Percentiles rank a stretch among this genome's conserved stretches.
phyloP scores from a whole-genome alignment of 2,888 invertebrate genomes.

The Calameuta idolon region DNA sequence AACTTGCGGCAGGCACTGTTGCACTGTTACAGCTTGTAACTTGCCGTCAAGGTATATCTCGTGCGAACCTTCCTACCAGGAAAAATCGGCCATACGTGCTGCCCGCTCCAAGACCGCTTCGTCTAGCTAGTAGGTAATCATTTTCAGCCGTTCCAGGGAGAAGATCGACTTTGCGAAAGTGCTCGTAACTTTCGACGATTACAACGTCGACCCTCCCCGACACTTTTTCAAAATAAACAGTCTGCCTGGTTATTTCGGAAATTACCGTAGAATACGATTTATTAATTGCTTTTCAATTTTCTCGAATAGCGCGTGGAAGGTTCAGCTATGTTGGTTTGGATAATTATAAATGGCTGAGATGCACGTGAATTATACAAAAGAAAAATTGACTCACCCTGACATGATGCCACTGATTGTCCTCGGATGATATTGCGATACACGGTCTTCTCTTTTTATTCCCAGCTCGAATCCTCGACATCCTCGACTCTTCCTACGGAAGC shows the following conservation, averaged over 20 bases:
- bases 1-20: slow-evolving; percentile 8
- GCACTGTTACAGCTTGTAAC: background rate
- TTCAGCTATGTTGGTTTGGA: no score
- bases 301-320: background rate
- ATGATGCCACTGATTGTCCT: slow-evolving; percentile 18
- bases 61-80: slow-evolving; percentile 26
- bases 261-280: no score
- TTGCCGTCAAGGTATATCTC: slow-evolving; percentile 17
- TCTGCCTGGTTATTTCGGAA: no score
- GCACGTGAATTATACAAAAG: no score
- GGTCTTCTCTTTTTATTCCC: background rate
- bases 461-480: slow-evolving; percentile 11
- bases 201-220: background rate
- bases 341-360: no score
- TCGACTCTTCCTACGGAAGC: slow-evolving; percentile 34
- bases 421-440: background rate
- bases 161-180: slow-evolving; percentile 40
- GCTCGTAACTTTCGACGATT: slow-evolving; percentile 39
- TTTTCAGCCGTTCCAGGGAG: slow-evolving; percentile 45
- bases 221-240: no score
- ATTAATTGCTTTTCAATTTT: background rate
- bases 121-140: slow-evolving; percentile 36
- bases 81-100: slow-evolving; percentile 56
- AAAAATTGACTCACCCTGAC: slow-evolving; percentile 20
- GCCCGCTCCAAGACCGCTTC: slow-evolving; percentile 21